phyloP scores from a whole-genome alignment of 2,888 invertebrate genomes.

The Bembecia ichneumoniformis region DNA sequence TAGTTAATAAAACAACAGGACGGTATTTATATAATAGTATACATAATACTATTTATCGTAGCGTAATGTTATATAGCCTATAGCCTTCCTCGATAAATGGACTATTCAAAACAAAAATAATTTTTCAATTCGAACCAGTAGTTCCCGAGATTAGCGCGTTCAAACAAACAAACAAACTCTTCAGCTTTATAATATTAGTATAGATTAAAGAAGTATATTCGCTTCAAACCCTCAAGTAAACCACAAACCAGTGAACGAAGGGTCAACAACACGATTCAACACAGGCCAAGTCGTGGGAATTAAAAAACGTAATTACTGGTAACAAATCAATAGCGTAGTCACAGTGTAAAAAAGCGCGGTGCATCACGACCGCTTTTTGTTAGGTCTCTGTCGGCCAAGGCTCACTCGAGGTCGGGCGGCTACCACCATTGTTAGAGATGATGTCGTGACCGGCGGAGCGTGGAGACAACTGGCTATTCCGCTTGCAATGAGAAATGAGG shows the following conservation, averaged over 20 bases:
- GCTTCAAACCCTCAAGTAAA: too few species aligned
- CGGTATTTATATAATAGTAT: too few species aligned
- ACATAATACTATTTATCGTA: too few species aligned
- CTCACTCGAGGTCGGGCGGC: slow-evolving; percentile 6
- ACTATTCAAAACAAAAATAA: too few species aligned
- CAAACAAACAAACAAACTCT: too few species aligned
- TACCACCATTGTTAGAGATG: slow-evolving; percentile 9
- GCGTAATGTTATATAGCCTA: too few species aligned
- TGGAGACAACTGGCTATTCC: background rate
- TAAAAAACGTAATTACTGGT: slow-evolving; percentile 6
- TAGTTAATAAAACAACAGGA: too few species aligned
- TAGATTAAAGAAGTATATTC: too few species aligned
- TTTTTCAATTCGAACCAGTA: too few species aligned
- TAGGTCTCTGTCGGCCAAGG: slow-evolving; percentile 9
- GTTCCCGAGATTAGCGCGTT: too few species aligned
- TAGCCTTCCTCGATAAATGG: too few species aligned
- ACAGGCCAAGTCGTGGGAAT: slow-evolving; percentile 8
- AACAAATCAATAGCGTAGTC: slow-evolving; percentile 5
- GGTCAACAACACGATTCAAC: background rate
- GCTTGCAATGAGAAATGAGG: background rate
- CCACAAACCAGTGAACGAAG: slow-evolving; percentile 2
- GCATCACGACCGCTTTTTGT: slow-evolving; percentile 4
- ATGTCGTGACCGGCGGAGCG: slow-evolving; percentile 5
- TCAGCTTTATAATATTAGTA: too few species aligned
- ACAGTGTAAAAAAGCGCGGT: slow-evolving; percentile 2